Evolutionary conservation across 2,113 vertebrate species (phyloP).

Genomic region (Pontoporia blainvillei): DNA sequence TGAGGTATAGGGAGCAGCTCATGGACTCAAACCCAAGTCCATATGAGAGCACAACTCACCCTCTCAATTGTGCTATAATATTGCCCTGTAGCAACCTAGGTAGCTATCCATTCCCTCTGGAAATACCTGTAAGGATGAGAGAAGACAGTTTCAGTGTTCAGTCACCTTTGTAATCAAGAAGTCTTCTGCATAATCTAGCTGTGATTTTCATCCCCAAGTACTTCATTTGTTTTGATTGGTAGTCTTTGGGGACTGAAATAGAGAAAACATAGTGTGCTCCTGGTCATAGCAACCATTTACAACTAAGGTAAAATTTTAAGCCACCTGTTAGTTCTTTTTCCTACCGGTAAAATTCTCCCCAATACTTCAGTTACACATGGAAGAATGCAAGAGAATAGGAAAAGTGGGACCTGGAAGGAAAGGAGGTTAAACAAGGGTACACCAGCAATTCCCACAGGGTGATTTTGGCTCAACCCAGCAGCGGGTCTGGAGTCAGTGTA

Average conservation of each 20-base stretch:
- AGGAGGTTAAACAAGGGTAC: not conserved
- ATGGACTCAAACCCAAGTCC: not conserved
- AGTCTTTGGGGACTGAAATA: not conserved
- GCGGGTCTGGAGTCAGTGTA: not conserved
- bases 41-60: not conserved
- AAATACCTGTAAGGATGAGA: not conserved
- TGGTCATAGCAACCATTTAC: not conserved
- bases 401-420: not conserved
- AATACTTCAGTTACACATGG: not conserved
- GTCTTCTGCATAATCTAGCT: not conserved
- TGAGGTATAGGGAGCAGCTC: not conserved
- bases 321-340: not conserved
- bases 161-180: not conserved
- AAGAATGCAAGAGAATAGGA: not conserved
- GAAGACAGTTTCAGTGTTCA: not conserved
- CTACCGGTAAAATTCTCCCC: not conserved
- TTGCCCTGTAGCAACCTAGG: not conserved
- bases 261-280: not conserved
- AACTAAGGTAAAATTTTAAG: not conserved
- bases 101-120: not conserved
- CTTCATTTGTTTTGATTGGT: not conserved
- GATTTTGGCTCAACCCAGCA: constrained; percentile 17
- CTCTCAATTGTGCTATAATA: not conserved
- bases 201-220: not conserved
- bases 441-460: not conserved